Evolutionary conservation across 2,797 vertebrate genomes (phyloP).

Genomic region (Molossus alvarezi): DNA sequence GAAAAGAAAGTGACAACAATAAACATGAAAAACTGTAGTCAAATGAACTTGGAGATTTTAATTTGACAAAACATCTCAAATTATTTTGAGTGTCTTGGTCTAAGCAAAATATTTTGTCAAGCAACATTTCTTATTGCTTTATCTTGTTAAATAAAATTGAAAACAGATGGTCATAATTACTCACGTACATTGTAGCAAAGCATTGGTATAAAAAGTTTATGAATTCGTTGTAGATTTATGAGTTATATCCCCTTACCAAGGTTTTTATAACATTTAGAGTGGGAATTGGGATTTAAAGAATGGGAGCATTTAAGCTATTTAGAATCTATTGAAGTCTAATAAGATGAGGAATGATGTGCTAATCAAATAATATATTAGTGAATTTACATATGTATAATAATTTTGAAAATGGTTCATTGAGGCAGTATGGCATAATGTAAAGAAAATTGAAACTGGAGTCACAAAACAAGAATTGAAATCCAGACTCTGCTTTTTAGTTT

Average conservation of each 20-base stretch:
- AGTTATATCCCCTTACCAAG: conserved; percentile 59
- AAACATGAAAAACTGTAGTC: background rate
- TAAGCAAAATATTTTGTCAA: conserved; percentile 71
- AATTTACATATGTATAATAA: background rate
- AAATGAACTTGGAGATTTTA: background rate
- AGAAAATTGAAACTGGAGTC: background rate
- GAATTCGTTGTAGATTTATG: conserved; percentile 69
- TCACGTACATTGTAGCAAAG: conserved; percentile 70
- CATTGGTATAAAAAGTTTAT: conserved; percentile 61
- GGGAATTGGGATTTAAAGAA: conserved; percentile 62
- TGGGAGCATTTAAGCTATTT: conserved; percentile 57
- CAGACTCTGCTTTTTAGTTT: background rate
- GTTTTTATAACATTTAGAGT: conserved; percentile 66
- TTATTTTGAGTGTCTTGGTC: conserved; percentile 67
- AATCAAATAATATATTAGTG: conserved; percentile 6
- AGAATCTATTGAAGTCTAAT: background rate
- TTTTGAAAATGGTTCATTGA: conserved; percentile 28
- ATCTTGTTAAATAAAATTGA: conserved; percentile 73
- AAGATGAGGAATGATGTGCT: background rate
- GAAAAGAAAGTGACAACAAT: conserved; percentile 19
- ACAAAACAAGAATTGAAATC: background rate
- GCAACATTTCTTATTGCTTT: conserved; percentile 56
- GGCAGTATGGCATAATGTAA: background rate
- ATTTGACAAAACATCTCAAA: conserved; percentile 57
- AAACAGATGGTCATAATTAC: conserved; percentile 73